Evolutionary conservation across 2,797 vertebrate species (phyloP), one percentile per base, ranked within the genome.

Genomic region (Morus bassanus): DNA sequence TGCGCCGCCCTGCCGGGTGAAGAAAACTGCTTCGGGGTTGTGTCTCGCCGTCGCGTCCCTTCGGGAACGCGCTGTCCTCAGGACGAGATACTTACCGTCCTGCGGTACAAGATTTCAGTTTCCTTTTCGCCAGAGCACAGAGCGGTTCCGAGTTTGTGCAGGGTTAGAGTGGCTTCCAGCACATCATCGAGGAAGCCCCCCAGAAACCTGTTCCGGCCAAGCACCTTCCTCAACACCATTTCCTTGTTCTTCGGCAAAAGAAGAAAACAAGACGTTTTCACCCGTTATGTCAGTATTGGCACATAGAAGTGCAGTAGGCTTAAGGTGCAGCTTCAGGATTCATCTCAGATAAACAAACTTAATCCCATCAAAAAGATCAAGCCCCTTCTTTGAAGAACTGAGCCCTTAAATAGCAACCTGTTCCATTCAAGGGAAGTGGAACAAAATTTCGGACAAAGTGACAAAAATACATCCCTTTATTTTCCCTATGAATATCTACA

Each of bases 11-110:
- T 51, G 11, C 9, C 15, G 23, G 50, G 56, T 59, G 83, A 63
- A 83, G 45, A 56, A 56, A 61, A 39, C 15, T 14, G 6, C 15
- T 7, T 0, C 13, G 48, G 33, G 57, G 25, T 41, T 63, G 18
- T 33, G 5, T 28, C n/a, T 41, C 4, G 0, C 37, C 1, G 0
- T 61, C 18, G 6, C 4, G 17, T 28, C 24, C 41, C 45, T 73
- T 60, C 54, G 30, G 18, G 65, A 77, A 23, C 22, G 11, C 13
- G 0, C 30, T 41, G 0, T 27, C 11, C 7, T 72, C 53, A 17
- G 63, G 27, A 70, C 31, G 23, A 46, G 23, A 53, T 41, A 18
- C 68, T 31, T 46, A 22, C 23, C 37, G 3, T 25, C 22, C 64
- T 22, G 15, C 35, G 68, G 88, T 11, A 45, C 41, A 25, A 60